Conservation (phyloP, 2,797 vertebrate genomes). For the Melanogrammus aeglefinus region DNA sequence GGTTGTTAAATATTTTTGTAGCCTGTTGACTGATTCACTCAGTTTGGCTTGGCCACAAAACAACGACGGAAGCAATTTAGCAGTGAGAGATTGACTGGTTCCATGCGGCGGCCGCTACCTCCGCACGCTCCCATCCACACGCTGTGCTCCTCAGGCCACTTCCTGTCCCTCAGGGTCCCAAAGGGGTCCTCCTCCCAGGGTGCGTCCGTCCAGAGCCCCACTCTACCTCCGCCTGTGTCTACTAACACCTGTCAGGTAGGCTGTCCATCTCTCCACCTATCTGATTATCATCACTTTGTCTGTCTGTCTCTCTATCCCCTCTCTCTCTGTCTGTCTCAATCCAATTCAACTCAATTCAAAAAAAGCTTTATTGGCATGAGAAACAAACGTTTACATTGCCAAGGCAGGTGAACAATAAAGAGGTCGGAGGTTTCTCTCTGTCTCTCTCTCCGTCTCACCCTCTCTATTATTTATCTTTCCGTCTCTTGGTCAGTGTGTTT, state of each 20-base stretch:
- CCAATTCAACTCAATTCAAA: too few relatives aligned
- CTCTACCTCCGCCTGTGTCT: conserved; percentile 72
- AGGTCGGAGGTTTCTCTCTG: too few relatives aligned
- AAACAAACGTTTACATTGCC: too few relatives aligned
- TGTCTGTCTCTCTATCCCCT: not conserved
- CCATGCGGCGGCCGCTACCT: not conserved
- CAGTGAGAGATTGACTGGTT: not conserved
- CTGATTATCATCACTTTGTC: not conserved
- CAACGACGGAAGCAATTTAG: not conserved
- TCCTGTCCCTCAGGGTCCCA: conserved; percentile 78
- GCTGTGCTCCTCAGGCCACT: conserved; percentile 72
- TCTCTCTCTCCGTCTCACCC: not conserved
- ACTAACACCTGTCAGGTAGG: conserved; percentile 76
- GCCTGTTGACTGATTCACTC: not conserved
- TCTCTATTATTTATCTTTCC: not conserved
- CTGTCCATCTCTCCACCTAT: not conserved
- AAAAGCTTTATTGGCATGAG: too few relatives aligned
- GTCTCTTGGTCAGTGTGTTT: not conserved
- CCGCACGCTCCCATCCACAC: not conserved
- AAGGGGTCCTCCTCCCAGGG: conserved; percentile 51
- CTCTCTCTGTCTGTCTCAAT: not conserved
- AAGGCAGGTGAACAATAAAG: too few relatives aligned
- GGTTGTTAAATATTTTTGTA: not conserved
- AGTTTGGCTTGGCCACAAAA: too few relatives aligned
- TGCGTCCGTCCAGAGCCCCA: conserved; percentile 71